phyloP scores from a whole-genome alignment of 2,888 invertebrate species.

The Parnassius glacialis region DNA sequence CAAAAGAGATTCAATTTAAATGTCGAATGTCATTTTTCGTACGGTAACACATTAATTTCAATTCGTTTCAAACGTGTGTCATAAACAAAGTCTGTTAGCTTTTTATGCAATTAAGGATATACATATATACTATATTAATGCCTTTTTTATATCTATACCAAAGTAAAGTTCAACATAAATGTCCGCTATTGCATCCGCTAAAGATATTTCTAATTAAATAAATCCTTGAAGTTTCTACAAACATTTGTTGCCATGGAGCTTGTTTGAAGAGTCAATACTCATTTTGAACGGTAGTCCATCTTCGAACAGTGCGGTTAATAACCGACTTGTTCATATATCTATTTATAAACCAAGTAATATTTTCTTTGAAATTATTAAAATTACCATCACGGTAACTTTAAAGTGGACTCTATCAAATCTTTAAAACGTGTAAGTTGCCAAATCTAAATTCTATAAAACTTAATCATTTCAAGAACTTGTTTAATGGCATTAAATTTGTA shows the following conservation, averaged over 20 bases:
- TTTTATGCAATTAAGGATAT: no score
- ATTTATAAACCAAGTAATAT: slow-evolving; percentile 11
- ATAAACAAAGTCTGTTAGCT: no score
- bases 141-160: no score
- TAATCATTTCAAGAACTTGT: not conserved
- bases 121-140: no score
- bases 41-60: no score
- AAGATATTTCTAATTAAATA: not conserved
- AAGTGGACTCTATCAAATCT: not conserved
- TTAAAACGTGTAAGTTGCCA: not conserved
- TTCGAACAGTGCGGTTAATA: slow-evolving; percentile 17
- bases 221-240: slow-evolving; percentile 4
- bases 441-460: slow-evolving; percentile 1
- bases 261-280: slow-evolving; percentile 10
- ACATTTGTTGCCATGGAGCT: slow-evolving; percentile 3
- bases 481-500: not conserved
- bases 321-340: slow-evolving; percentile 10
- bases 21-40: no score
- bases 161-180: not conserved
- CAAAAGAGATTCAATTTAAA: no score
- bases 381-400: slow-evolving; percentile 4
- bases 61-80: no score
- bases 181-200: not conserved
- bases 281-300: slow-evolving; percentile 6
- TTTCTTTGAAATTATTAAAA: slow-evolving; percentile 13